Percentiles rank a stretch among this genome's conserved stretches.
These are phyloP conservation scores for Callosobruchus maculatus DNA, from an alignment of 2,888 invertebrate species.

Conservation along the genomic window DNA sequence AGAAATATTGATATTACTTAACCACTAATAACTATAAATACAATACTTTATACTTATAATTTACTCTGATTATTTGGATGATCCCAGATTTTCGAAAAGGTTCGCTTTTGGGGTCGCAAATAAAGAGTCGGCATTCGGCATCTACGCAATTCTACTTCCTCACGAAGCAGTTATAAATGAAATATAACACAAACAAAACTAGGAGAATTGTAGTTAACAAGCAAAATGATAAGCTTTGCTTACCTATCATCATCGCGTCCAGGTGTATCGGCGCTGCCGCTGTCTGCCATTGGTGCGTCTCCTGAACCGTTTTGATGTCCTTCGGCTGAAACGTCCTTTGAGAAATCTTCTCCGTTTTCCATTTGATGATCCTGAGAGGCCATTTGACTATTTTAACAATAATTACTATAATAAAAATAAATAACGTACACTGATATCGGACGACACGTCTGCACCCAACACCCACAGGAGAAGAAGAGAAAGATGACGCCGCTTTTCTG, in stretches of 20 bases:
- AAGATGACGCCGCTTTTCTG: slow-evolving; percentile 14
- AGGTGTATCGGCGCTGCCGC: slow-evolving; percentile 71
- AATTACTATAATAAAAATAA: neutral
- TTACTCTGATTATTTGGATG: slow-evolving; percentile 29
- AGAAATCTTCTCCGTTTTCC: slow-evolving; percentile 77
- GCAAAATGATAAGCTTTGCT: slow-evolving; percentile 24
- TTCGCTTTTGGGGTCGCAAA: slow-evolving; percentile 4
- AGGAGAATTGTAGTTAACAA: neutral
- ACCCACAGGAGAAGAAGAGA: slow-evolving; percentile 41
- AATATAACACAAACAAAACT: neutral
- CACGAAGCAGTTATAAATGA: neutral
- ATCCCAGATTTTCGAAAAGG: slow-evolving; percentile 27
- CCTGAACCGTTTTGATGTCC: slow-evolving; percentile 55
- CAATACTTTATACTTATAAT: slow-evolving; percentile 20
- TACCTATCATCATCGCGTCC: slow-evolving; percentile 82
- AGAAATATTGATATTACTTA: slow-evolving; percentile 29
- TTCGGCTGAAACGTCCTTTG: slow-evolving; percentile 66
- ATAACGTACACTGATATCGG: slow-evolving; percentile 6
- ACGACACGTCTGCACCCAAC: slow-evolving; percentile 39
- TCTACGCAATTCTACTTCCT: neutral
- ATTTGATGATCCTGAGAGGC: slow-evolving; percentile 64
- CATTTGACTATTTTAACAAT: slow-evolving; percentile 41
- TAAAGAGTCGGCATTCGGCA: slow-evolving; percentile 3
- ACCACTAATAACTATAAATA: slow-evolving; percentile 27
- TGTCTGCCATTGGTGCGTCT: slow-evolving; percentile 63